Evolutionary conservation across 1,140 invertebrate genomes (phyloP).

Genomic region (Vanessa atalanta): DNA sequence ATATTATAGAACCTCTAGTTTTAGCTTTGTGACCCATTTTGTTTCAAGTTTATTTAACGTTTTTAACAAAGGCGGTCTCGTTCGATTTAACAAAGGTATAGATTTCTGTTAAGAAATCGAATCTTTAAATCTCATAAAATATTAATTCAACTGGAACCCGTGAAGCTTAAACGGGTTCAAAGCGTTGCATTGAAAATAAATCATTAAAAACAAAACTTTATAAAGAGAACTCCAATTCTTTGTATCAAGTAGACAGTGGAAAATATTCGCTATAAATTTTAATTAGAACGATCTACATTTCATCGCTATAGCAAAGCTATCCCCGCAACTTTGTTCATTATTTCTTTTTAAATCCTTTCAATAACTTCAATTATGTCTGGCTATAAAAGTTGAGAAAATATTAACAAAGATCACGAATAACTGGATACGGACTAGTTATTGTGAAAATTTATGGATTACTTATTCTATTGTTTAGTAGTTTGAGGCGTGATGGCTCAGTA

Average conservation of each 20-base stretch:
- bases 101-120: neutral
- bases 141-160: conserved; percentile 2
- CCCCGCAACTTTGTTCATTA: neutral
- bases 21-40: too few relatives aligned
- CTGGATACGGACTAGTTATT: too few relatives aligned
- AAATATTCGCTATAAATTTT: conserved; percentile 12
- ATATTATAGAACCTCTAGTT: too few relatives aligned
- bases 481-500: too few relatives aligned
- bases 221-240: conserved; percentile 2
- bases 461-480: too few relatives aligned
- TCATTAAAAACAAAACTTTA: conserved; percentile 10
- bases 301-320: neutral
- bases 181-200: conserved; percentile 8
- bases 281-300: conserved; percentile 3
- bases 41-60: too few relatives aligned
- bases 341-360: neutral
- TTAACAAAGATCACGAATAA: too few relatives aligned
- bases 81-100: too few relatives aligned
- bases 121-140: conserved; percentile 9
- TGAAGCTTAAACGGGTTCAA: neutral
- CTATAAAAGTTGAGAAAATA: too few relatives aligned
- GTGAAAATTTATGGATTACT: too few relatives aligned
- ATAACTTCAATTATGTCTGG: neutral
- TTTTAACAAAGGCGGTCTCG: too few relatives aligned
- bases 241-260: neutral